Evolutionary conservation across 2,113 vertebrate species (phyloP).

Genomic region (Protobothrops flavoviridis): DNA sequence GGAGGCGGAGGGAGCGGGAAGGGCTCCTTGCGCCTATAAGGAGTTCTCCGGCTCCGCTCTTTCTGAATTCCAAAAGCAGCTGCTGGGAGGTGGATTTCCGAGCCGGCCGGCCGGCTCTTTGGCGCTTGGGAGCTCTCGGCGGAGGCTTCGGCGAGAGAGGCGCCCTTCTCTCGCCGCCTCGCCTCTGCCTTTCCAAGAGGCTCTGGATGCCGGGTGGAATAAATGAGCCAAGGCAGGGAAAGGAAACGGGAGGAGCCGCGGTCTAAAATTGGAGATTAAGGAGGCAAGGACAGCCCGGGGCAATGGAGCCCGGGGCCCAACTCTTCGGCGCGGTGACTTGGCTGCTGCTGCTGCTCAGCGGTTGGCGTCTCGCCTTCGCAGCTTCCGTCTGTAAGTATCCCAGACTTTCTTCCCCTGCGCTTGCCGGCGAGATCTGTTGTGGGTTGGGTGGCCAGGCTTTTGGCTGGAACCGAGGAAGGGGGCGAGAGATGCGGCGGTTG

Average conservation of each 20-base stretch:
- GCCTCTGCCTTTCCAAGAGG: not conserved
- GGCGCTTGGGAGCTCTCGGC: slow-evolving; percentile 10
- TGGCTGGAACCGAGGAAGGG: fast-evolving
- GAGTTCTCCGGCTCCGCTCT: slow-evolving; percentile 63
- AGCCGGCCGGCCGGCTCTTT: not conserved
- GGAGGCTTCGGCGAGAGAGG: not conserved
- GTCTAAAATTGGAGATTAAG: slow-evolving; percentile 44
- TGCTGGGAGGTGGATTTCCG: slow-evolving; percentile 40
- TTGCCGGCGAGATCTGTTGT: not conserved
- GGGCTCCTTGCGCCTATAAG: slow-evolving; percentile 69
- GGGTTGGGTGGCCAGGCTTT: not conserved
- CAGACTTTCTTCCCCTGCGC: not conserved
- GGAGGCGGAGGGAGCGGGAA: slow-evolving; percentile 65
- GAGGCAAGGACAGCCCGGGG: slow-evolving; percentile 35
- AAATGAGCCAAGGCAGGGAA: slow-evolving; percentile 40
- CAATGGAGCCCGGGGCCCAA: slow-evolving; percentile 66
- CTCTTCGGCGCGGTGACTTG: slow-evolving; percentile 55
- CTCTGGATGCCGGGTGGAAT: slow-evolving; percentile 59
- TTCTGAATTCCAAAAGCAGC: slow-evolving; percentile 48
- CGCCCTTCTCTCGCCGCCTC: not conserved
- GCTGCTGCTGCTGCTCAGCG: slow-evolving; percentile 42
- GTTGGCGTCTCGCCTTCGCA: slow-evolving; percentile 67
- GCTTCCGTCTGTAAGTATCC: slow-evolving; percentile 75
- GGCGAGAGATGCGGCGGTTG: slow-evolving; percentile 34
- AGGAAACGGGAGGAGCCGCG: slow-evolving; percentile 11